Conservation (phyloP, 2,888 invertebrate species). For the Parelbella ahira region DNA sequence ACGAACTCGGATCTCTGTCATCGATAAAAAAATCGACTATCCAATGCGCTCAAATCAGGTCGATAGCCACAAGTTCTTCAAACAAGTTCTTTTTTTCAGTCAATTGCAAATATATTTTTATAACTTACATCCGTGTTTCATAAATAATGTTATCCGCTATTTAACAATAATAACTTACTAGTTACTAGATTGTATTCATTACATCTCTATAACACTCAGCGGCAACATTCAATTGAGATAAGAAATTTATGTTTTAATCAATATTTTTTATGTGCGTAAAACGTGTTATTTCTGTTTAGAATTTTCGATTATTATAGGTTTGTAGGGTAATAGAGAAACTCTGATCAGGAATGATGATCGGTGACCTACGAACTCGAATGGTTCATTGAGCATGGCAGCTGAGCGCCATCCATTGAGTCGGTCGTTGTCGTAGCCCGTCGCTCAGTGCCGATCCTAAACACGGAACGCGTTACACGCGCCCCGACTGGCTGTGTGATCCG, state of each 20-base stretch:
- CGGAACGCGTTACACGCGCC: slow-evolving; percentile 74
- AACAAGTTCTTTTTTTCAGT: slow-evolving; percentile 26
- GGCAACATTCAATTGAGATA: slow-evolving; percentile 1
- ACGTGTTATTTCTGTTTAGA: no score
- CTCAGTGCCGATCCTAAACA: slow-evolving; percentile 72
- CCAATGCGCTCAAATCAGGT: slow-evolving; percentile 27
- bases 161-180: slow-evolving; percentile 3
- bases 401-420: slow-evolving; percentile 59
- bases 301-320: slow-evolving; percentile 36
- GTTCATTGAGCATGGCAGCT: slow-evolving; percentile 76
- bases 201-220: not conserved
- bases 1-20: slow-evolving; percentile 50
- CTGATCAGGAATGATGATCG: slow-evolving; percentile 49
- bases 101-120: slow-evolving; percentile 19
- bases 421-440: slow-evolving; percentile 43
- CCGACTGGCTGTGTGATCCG: slow-evolving; percentile 52
- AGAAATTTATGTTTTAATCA: no score
- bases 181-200: slow-evolving; percentile 16
- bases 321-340: slow-evolving; percentile 66
- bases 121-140: slow-evolving; percentile 20
- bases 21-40: slow-evolving; percentile 42
- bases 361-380: slow-evolving; percentile 75
- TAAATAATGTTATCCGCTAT: slow-evolving; percentile 17
- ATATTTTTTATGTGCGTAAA: no score
- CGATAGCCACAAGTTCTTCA: slow-evolving; percentile 25